These are phyloP conservation scores for Zophobas atratus DNA, from an alignment of 1,140 invertebrate genomes.

Conservation along the genomic window DNA sequence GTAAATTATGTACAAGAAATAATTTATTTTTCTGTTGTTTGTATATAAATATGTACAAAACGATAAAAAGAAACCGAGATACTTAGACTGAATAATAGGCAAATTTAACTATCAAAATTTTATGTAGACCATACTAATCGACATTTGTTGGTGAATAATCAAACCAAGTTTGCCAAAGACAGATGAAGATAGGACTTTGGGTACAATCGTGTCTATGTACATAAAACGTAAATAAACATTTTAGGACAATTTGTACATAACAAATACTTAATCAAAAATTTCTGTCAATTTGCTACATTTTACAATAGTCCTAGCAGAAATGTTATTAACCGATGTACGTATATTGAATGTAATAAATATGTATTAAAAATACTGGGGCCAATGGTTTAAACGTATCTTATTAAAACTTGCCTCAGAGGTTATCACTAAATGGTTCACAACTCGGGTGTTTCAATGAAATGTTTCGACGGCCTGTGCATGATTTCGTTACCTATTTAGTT, in stretches of 20 bases:
- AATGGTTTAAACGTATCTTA: slow-evolving; percentile 62
- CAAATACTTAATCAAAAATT: slow-evolving; percentile 57
- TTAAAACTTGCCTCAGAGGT: slow-evolving; percentile 58
- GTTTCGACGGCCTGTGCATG: slow-evolving; percentile 40
- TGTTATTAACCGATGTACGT: slow-evolving; percentile 42
- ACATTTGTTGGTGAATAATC: slow-evolving; percentile 53
- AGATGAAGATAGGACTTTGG: slow-evolving; percentile 42
- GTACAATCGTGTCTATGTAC: slow-evolving; percentile 45
- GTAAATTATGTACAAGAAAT: slow-evolving; percentile 58
- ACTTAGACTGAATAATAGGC: slow-evolving; percentile 59
- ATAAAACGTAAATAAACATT: slow-evolving; percentile 41
- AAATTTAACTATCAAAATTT: slow-evolving; percentile 51
- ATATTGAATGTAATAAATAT: slow-evolving; percentile 46
- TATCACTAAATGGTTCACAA: slow-evolving; percentile 27
- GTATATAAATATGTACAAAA: slow-evolving; percentile 53
- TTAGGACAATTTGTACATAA: slow-evolving; percentile 63
- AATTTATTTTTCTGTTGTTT: slow-evolving; percentile 50
- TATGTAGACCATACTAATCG: slow-evolving; percentile 46
- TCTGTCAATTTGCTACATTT: slow-evolving; percentile 52
- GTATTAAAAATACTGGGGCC: slow-evolving; percentile 61
- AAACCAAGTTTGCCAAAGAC: slow-evolving; percentile 58
- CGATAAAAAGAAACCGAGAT: slow-evolving; percentile 51
- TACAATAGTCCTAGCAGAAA: slow-evolving; percentile 44
- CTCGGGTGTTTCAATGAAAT: slow-evolving; percentile 22
- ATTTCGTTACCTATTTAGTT: slow-evolving; percentile 47